Base-by-base conservation (phyloP, 2,888 invertebrate species). In the Choreutis nemorana region DNA sequence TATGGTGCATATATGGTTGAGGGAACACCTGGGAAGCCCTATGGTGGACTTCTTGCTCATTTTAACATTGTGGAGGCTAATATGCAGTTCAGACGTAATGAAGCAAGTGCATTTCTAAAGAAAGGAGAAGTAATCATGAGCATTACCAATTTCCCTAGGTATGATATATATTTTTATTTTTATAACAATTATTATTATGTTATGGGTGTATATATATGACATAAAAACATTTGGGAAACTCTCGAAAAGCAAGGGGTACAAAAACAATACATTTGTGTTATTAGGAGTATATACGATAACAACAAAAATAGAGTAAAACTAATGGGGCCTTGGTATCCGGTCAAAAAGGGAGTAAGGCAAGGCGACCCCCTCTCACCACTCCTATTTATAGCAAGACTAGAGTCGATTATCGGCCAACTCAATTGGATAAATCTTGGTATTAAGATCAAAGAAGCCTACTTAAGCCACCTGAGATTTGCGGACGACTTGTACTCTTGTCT, bases 1-100 rank as follows among this genome's bases (percentile, higher is more conserved):
- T 99, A 95, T 79, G 98, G 94, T 2, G 89, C 92, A n/a, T 99
- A 97, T 58, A 98, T 99, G 97, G 85, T 97, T 33, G 97, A 99
- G 80, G 98, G 98, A 10, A 99, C 99, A 0, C 99, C 99, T 0
- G 98, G 99, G 2, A 87, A 90, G 52, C 94, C 94, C 0, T 98
- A 97, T 51, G 97, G 97, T 4, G 94, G 95, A 1, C 80, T 96
- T 8, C 80, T 98, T 57, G 96, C 96, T 4, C 96, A 98, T 78
- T 97, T 99, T 66, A 99, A 98, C 68, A 87, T 96, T 35, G 98
- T 99, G 3, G 99, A 99, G 68, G 93, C 95, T 4, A 99, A 98
- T 67, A 99, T 99, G 99, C 87, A 84, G 42, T 86, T 89, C 48
- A 83, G 95, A 28, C 83, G 97, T 41, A 87, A 93, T 42, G 96